Base-by-base conservation (phyloP, 2,888 invertebrate genomes). In the Julus scandinavius region DNA sequence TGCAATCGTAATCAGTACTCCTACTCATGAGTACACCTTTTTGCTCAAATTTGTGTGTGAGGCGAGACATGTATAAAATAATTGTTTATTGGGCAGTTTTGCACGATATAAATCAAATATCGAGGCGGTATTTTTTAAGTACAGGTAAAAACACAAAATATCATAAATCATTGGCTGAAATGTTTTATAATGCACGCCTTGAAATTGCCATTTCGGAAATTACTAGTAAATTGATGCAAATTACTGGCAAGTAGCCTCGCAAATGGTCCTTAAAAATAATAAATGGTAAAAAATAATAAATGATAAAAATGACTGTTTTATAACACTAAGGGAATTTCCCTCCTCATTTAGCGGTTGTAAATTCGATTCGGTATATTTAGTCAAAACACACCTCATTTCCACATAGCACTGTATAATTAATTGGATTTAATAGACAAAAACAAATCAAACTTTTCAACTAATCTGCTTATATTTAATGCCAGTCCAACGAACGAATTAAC, bases 401-500 rank as follows among this genome's bases (percentile, higher is more conserved):
- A 29, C 29, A 29, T 29, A 29, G 29, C 29, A 29, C 29, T 29
- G 29, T 29, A 29, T 29, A 29, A 29, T 54, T 54, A 54, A 54
- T 54, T 15, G 54, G 17, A 54, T 58, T 58, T n/a, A 15, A 58
- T 58, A 17, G 17, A 17, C 58, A n/a, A n/a, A 72, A 72, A 72
- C 63, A 72, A 72, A 72, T 20, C 5, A 72, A n/a, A 17, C n/a
- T 58, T 29, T 29, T 29, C 2, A 0, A n/a, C 58, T 58, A 58
- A 58, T 58, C 58, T 58, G 17, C 63, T 72, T 72, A 20, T 72
- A 72, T 72, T 72, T 72, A 9, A 72, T 20, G 20, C 63, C 63
- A 72, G 63, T 72, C 63, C 63, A 72, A 80, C 7, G 80, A 13
- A 80, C 38, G 29, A 80, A 80, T 80, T 80, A 80, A 38, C 38